Evolutionary conservation across 1,140 invertebrate species (phyloP), one percentile per base, ranked within the genome.

Genomic region (Samia ricini): DNA sequence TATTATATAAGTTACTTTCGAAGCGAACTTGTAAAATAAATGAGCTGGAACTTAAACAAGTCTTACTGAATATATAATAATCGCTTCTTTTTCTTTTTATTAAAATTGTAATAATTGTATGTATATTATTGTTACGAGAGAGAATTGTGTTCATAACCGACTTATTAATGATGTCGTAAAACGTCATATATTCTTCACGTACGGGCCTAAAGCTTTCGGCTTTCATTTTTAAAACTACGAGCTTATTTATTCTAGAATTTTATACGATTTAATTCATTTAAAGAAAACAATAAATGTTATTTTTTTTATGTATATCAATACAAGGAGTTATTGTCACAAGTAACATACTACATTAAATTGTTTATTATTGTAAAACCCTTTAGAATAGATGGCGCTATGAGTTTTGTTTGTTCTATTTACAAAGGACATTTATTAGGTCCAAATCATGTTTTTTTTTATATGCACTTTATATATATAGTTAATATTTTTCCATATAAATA

Each of bases 241-340:
- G 85, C 85, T 88, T 88, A 85, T 86, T 79, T 86, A 80, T 71
- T 75, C 64, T 85, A 85, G 79, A 64, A 69, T 77, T 74, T 76
- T 74, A 65, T 72, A 68, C 24, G 4, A 20, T 26, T 57, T 33
- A 15, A 42, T 15, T 42, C n/a, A 15, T 12, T 42, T 15, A 42
- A 29, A n/a, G n/a, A n/a, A n/a, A n/a, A n/a, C n/a, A 51, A 22
- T 12, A 52, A 21, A 42, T 42, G 33, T 42, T 12, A n/a, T 42
- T 42, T 42, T 15, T 42, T 42, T 15, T 15, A 42, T 15, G 33
- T 36, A 36, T 36, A 5, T 36, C 33, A 36, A 10, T 15, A 42
- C 15, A 42, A 42, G 12, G 12, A 42, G 7, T 15, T 15, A 12
- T 15, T 3, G 33, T 42, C 33, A 1, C 4, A 42, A 42, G 33